These are phyloP conservation scores for Poliocrania exsul DNA, from an alignment of 2,797 vertebrate species.

Conservation along the genomic window DNA sequence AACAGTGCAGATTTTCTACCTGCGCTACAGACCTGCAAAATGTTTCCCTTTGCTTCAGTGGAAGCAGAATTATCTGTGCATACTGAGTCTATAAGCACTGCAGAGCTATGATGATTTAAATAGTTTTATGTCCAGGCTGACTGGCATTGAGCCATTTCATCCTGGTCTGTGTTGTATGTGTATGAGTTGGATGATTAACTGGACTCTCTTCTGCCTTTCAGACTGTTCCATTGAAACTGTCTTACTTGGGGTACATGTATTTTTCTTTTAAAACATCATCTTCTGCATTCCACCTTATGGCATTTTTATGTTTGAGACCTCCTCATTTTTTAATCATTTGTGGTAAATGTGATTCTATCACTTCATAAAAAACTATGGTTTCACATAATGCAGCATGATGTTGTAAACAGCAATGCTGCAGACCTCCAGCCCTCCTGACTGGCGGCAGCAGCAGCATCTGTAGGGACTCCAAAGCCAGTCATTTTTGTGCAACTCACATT, in stretches of 20 bases:
- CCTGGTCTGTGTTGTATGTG: neutral
- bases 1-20: neutral
- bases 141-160: neutral
- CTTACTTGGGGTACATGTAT: neutral
- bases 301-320: neutral
- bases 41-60: neutral
- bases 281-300: neutral
- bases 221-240: neutral
- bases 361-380: neutral
- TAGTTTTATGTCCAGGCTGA: neutral
- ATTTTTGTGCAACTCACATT: neutral
- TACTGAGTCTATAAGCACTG: neutral
- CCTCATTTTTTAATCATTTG: neutral
- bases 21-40: neutral
- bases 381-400: neutral
- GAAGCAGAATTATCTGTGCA: neutral
- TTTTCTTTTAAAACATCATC: neutral
- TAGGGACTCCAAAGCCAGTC: neutral
- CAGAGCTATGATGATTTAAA: neutral
- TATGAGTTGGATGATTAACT: neutral
- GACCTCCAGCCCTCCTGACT: neutral
- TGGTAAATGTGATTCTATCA: neutral
- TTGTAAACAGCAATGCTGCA: neutral
- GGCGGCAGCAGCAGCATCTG: neutral
- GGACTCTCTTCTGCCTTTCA: neutral